Evolutionary conservation across 2,888 invertebrate species (phyloP).

Genomic region (Parnassius glacialis): DNA sequence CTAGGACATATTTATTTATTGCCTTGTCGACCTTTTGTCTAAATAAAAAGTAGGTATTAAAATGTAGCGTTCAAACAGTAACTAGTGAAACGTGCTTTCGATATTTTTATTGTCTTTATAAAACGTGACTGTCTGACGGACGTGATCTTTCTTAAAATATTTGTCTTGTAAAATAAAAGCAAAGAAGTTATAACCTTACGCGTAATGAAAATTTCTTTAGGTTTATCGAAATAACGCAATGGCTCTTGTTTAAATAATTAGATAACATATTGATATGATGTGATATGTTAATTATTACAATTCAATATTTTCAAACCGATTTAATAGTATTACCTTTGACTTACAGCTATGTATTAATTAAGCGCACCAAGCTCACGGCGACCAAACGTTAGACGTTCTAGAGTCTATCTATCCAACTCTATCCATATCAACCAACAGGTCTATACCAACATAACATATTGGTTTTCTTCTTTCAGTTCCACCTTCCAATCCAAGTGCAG

Average conservation of each 20-base stretch:
- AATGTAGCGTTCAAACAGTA: conserved; percentile 15
- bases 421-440: no score
- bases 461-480: no score
- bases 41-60: conserved; percentile 11
- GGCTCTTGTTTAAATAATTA: background rate
- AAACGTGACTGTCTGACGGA: conserved; percentile 39
- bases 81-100: conserved; percentile 34
- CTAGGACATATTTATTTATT: no score
- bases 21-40: background rate
- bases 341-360: no score
- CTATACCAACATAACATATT: no score
- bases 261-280: background rate
- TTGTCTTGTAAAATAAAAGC: conserved; percentile 34
- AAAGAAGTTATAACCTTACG: conserved; percentile 28
- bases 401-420: no score
- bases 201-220: conserved; percentile 18
- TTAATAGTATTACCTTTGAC: no score
- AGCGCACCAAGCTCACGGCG: no score
- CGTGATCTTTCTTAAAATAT: conserved; percentile 40
- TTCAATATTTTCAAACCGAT: no score
- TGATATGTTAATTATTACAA: no score
- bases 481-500: no score
- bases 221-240: conserved; percentile 11
- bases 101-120: conserved; percentile 27
- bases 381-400: no score